Conservation (phyloP, 2,797 vertebrate species). For the Picus viridis region DNA sequence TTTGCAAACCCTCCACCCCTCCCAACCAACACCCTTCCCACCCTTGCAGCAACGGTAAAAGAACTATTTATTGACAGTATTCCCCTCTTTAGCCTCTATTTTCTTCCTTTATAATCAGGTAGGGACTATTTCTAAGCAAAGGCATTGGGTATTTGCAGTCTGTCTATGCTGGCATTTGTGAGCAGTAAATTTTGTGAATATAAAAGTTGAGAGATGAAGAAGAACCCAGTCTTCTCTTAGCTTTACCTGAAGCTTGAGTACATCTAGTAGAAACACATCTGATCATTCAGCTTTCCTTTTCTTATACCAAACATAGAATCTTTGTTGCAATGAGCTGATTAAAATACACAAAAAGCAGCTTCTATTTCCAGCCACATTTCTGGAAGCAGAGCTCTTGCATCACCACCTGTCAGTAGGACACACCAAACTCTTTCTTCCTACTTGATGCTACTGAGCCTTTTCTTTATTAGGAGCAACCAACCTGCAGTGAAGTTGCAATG, state of each 20-base stretch:
- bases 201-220: neutral
- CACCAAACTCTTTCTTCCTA: neutral
- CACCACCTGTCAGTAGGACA: neutral
- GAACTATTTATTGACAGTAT: neutral
- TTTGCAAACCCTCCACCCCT: rapidly evolving
- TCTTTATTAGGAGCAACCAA: neutral
- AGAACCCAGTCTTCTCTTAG: neutral
- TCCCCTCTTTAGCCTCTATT: neutral
- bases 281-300: neutral
- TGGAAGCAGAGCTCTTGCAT: neutral
- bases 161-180: neutral
- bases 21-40: neutral
- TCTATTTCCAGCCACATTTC: neutral
- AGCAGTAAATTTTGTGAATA: neutral
- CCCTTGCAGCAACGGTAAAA: neutral
- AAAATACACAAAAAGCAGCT: neutral
- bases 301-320: neutral
- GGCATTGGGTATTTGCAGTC: neutral
- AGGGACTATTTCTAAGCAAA: neutral
- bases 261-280: neutral
- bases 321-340: neutral
- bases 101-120: neutral
- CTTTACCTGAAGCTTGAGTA: too few species aligned
- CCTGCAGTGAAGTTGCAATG: neutral
- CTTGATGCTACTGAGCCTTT: neutral